phyloP scores from a whole-genome alignment of 2,797 vertebrate species.

The Acanthurus lineatus region DNA sequence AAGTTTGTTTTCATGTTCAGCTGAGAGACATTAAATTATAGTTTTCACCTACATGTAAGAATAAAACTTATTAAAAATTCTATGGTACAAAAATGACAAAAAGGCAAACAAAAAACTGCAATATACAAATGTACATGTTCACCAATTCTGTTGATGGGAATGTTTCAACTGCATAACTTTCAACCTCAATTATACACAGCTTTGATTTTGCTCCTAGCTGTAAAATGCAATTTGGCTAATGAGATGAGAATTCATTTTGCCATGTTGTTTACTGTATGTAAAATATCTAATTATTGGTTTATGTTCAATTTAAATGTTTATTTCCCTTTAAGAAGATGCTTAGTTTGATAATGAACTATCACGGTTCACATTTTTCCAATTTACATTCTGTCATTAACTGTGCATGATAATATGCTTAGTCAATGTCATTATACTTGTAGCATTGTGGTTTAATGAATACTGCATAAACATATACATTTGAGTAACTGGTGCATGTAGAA shows the following conservation, averaged over 20 bases:
- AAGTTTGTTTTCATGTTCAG: not conserved
- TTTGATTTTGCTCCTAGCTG: slow-evolving; percentile 33
- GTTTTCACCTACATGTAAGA: not conserved
- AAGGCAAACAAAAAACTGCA: not conserved
- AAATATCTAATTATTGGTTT: slow-evolving; percentile 56
- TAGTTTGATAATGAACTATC: slow-evolving; percentile 60
- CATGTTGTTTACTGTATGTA: slow-evolving; percentile 42
- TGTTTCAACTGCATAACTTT: slow-evolving; percentile 4
- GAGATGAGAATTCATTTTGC: slow-evolving; percentile 35
- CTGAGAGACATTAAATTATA: not conserved
- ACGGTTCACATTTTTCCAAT: slow-evolving; percentile 60
- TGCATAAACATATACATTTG: slow-evolving; percentile 55
- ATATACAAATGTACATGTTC: not conserved
- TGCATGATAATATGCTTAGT: slow-evolving; percentile 57
- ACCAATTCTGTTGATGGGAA: not conserved
- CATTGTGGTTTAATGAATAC: slow-evolving; percentile 65
- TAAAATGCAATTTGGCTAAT: slow-evolving; percentile 42
- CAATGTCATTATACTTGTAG: slow-evolving; percentile 61
- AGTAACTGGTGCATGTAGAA: slow-evolving; percentile 62
- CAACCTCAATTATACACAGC: slow-evolving; percentile 7
- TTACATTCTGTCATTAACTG: slow-evolving; percentile 60
- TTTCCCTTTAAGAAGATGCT: slow-evolving; percentile 51
- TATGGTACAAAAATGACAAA: no score
- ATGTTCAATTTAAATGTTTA: slow-evolving; percentile 47
- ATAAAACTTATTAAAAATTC: no score